Conservation (phyloP, 92 coral and sea anemone genomes). For the Siderastrea siderea region DNA sequence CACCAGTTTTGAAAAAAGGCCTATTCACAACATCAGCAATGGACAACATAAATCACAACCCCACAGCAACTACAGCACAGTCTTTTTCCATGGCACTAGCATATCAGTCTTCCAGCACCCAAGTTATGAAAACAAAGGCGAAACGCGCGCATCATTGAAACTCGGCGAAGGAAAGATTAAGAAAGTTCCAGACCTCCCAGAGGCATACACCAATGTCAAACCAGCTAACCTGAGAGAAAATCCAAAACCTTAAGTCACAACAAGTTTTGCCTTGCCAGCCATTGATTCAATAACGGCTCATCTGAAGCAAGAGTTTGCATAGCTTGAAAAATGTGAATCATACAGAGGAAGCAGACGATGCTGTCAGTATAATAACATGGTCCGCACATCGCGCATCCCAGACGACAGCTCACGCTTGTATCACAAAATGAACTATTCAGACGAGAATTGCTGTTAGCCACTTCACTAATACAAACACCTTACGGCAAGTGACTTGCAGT, state of each 20-base stretch:
- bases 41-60: constrained; percentile 47
- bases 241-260: constrained; percentile 38
- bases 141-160: too few relatives aligned
- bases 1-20: constrained; percentile 8
- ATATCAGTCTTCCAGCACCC: constrained; percentile 51
- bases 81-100: constrained; percentile 46
- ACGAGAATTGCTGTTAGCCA: too few relatives aligned
- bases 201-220: constrained; percentile 34
- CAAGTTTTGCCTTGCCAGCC: background rate
- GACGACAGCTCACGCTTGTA: background rate
- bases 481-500: background rate
- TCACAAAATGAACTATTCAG: too few relatives aligned
- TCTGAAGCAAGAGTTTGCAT: constrained; percentile 53
- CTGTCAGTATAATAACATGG: constrained; percentile 18
- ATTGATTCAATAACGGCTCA: constrained; percentile 1
- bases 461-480: background rate
- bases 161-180: background rate
- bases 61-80: constrained; percentile 43
- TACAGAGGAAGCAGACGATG: constrained; percentile 24
- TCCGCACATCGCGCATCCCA: constrained; percentile 43
- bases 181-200: constrained; percentile 39
- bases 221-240: constrained; percentile 5
- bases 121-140: background rate
- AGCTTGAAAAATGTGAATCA: constrained; percentile 54
- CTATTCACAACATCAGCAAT: constrained; percentile 44